Evolutionary conservation across 2,888 invertebrate species (phyloP).

Genomic region (Parelbella ahira): DNA sequence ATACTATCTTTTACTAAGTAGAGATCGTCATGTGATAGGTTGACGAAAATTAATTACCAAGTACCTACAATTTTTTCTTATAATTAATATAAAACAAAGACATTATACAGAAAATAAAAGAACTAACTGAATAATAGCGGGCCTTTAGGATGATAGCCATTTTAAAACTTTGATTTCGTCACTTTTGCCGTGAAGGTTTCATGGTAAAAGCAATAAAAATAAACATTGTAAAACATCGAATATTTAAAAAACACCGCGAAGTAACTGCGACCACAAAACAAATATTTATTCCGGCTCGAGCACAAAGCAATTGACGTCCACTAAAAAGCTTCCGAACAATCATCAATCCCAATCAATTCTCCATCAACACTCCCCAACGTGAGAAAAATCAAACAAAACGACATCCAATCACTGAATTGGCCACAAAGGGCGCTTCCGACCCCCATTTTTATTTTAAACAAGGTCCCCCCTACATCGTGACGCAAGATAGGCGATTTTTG

Average conservation of each 20-base stretch:
- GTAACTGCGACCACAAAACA: constrained; percentile 9
- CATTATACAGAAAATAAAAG: too few species aligned
- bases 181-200: too few species aligned
- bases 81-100: too few species aligned
- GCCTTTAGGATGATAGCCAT: too few species aligned
- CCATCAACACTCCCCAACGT: constrained; percentile 57
- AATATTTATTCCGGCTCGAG: constrained; percentile 19
- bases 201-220: constrained; percentile 3
- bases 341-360: constrained; percentile 75
- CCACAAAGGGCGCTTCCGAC: constrained; percentile 54
- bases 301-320: constrained; percentile 28
- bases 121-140: too few species aligned
- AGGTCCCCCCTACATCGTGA: constrained; percentile 54
- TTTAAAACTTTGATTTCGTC: too few species aligned
- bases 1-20: constrained; percentile 9
- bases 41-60: too few species aligned
- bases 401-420: constrained; percentile 53
- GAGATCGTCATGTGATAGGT: not conserved
- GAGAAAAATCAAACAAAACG: constrained; percentile 72
- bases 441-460: constrained; percentile 53
- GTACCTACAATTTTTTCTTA: too few species aligned
- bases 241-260: constrained; percentile 14
- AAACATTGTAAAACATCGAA: not conserved
- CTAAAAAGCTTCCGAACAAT: constrained; percentile 44
- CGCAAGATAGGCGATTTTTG: constrained; percentile 64